Percentiles rank a stretch among this genome's conserved stretches.
Conservation (phyloP, 2,113 vertebrate species). For the Lophotis ruficrista region DNA sequence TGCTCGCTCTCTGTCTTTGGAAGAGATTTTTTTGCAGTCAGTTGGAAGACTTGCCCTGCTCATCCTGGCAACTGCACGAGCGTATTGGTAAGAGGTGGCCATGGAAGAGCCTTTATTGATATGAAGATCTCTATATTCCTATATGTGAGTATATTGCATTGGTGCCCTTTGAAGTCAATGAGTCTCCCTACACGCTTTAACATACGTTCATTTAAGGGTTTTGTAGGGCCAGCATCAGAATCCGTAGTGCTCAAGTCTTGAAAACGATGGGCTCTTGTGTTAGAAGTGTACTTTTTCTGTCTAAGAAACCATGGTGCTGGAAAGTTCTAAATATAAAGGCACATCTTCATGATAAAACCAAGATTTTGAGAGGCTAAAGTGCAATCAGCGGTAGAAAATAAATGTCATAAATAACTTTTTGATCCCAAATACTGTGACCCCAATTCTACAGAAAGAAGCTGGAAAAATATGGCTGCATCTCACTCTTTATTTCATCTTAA, state of each 20-base stretch:
- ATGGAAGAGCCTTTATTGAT: background rate
- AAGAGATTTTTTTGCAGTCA: background rate
- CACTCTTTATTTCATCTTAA: conserved; percentile 71
- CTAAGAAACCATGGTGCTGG: background rate
- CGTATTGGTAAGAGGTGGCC: background rate
- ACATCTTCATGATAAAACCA: conserved; percentile 53
- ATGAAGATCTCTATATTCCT: background rate
- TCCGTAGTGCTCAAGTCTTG: background rate
- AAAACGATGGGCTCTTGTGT: background rate
- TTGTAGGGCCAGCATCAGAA: background rate
- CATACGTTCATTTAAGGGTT: background rate
- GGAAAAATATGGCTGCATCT: conserved; percentile 65
- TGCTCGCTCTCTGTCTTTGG: background rate
- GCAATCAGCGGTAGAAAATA: conserved; percentile 56
- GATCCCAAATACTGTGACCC: conserved; percentile 65
- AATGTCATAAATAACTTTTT: conserved; percentile 68
- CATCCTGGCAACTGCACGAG: background rate
- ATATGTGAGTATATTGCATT: background rate
- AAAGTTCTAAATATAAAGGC: conserved; percentile 45
- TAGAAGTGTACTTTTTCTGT: background rate
- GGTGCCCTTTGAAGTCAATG: background rate
- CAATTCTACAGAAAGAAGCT: conserved; percentile 56
- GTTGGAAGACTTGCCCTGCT: background rate
- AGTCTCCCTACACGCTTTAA: too few relatives aligned
- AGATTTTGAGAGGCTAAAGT: conserved; percentile 64